These are phyloP conservation scores for Aphelinus atriplicis DNA, from an alignment of 1,140 invertebrate species.

Conservation along the genomic window DNA sequence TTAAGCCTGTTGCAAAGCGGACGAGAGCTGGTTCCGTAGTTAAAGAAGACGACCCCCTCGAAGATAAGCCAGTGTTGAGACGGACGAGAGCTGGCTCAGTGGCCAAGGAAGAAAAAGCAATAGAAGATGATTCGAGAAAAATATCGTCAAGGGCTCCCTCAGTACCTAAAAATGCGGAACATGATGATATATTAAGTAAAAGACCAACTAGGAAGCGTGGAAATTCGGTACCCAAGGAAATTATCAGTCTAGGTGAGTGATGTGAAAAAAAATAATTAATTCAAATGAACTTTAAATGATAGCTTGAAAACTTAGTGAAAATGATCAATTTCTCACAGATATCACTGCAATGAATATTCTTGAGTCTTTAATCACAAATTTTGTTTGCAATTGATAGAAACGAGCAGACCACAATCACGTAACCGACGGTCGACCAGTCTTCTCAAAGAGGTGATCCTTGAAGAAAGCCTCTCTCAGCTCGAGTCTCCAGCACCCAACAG, in stretches of 20 bases:
- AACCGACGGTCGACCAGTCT: conserved; percentile 41
- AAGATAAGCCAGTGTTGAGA: conserved; percentile 1
- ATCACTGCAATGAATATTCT: neutral
- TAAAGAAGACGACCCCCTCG: conserved; percentile 17
- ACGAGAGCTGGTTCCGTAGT: conserved; percentile 37
- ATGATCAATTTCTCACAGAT: neutral
- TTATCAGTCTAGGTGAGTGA: conserved; percentile 1
- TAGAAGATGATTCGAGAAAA: conserved; percentile 2
- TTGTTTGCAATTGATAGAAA: too few relatives aligned
- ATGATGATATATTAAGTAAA: neutral
- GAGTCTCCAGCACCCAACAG: neutral
- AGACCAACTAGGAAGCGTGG: conserved; percentile 40
- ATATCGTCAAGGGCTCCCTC: conserved; percentile 43
- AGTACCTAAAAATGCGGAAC: conserved; percentile 38
- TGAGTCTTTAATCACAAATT: neutral
- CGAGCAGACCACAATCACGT: neutral
- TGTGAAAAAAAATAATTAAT: too few relatives aligned
- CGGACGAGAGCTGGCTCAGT: conserved; percentile 14
- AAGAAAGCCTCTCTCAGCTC: conserved; percentile 28
- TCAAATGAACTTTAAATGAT: too few relatives aligned
- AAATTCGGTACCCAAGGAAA: conserved; percentile 52
- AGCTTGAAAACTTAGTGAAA: too few relatives aligned
- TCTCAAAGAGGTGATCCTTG: conserved; percentile 45
- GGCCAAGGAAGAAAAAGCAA: conserved; percentile 23
- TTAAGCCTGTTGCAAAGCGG: conserved; percentile 27